phyloP scores from a whole-genome alignment of 2,888 invertebrate genomes.

The Melinopterus prodromus region DNA sequence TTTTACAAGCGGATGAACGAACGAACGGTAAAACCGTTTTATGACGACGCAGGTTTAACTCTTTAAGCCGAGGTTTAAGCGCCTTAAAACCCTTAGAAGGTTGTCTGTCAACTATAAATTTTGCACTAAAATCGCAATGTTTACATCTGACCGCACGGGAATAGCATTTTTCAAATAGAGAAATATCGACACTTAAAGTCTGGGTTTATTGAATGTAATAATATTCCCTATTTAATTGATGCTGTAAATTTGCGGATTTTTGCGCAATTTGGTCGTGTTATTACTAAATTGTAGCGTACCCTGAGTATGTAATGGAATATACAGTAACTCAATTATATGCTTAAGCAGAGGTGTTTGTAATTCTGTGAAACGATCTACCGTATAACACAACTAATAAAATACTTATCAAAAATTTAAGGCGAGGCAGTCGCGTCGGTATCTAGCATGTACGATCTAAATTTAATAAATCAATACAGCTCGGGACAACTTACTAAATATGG shows the following conservation, averaged over 20 bases:
- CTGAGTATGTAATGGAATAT: too few relatives aligned
- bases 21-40: not conserved
- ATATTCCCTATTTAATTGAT: not conserved
- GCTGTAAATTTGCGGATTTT: not conserved
- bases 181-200: slow-evolving; percentile 4
- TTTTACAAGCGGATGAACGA: not conserved
- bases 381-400: too few relatives aligned
- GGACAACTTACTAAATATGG: too few relatives aligned
- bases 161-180: not conserved
- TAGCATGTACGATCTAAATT: too few relatives aligned
- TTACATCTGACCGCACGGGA: not conserved
- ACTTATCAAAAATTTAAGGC: too few relatives aligned
- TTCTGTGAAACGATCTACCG: too few relatives aligned
- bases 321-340: too few relatives aligned
- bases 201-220: not conserved
- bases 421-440: too few relatives aligned
- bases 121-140: not conserved
- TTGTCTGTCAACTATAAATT: not conserved
- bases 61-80: not conserved
- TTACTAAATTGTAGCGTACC: too few relatives aligned
- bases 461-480: too few relatives aligned
- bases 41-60: not conserved
- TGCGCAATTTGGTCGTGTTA: not conserved
- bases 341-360: too few relatives aligned
- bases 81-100: not conserved